Evolutionary conservation across 1,140 invertebrate genomes (phyloP), one percentile per base, ranked within the genome.

Genomic region (Aphaenogaster floridana): DNA sequence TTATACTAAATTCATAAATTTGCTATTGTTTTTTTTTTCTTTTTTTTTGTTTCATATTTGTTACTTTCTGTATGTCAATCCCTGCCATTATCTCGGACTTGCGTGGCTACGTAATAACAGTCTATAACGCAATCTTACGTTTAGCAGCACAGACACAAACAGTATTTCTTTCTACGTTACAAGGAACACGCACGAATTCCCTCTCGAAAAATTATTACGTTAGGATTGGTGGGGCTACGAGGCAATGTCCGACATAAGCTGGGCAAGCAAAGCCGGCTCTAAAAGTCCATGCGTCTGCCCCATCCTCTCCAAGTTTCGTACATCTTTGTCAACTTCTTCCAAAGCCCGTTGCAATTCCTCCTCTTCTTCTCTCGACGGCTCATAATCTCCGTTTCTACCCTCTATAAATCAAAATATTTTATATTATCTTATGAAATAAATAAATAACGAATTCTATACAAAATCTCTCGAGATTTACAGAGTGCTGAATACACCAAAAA

Each of bases 281-380:
- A 96, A 91, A 50, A 96, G 92, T 80, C 96, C 96, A 89, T 97
- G 97, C 9, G 96, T 96, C 86, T 96, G 96, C 64, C 97, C 97
- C 93, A 97, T 96, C 94, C 97, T 97, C 93, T 97, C 97, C 89
- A 98, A 94, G 86, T 97, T 97, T 92, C 97, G 96, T n/a, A 97
- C 97, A 91, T 97, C 97, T 93, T 97, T 97, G 92, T 98, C 96
- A 63, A 98, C 98, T 21, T 97, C 97, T 90, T 98, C 98, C 63
- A 98, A 94, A 9, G 98, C 98, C 68, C 98, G 96, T 94, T 98
- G 98, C 89, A 98, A 94, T 93, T 98, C 98, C 90, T 98, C 98
- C 52, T 97, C 97, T 93, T 98, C 98, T 92, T 98, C 98, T 90
- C 97, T 96, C 48, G 97, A 96, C 1, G 97, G 96, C 92, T 97